Base-by-base conservation (phyloP, 2,888 invertebrate genomes). In the Netelia melanura region DNA sequence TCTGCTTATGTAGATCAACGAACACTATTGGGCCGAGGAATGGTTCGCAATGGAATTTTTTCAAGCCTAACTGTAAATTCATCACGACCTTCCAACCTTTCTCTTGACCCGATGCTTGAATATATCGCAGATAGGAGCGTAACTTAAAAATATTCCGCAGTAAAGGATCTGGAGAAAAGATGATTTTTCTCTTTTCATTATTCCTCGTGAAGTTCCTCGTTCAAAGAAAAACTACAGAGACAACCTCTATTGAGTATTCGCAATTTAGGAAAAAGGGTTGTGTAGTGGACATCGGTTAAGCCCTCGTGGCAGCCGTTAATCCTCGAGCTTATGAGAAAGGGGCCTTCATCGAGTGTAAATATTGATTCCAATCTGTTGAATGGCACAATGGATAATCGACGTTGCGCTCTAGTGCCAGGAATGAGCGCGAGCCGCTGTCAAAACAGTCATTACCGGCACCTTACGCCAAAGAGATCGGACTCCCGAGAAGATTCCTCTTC, bases 331-430 rank as follows among this genome's bases (percentile, higher is more conserved):
- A 91, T 90, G 90, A 86, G 79, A 88, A 86, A 74, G 62, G 30
- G 25, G 30, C 65, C 83, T 88, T 87, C 83, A 21, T 77, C 52
- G 88, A 91, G 88, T 92, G 91, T 92, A 93, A 93, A 93, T 93
- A 93, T 93, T 93, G 92, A 92, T 92, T 92, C 89, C 91, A 91
- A 92, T 92, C 92, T 89, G 89, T 89, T 87, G 87, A 75, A 82
- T 71, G 81, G 86, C 77, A 92, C 91, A 92, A 92, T 91, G 88
- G 89, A 81, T 82, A 86, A 86, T 74, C 85, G 82, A 86, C 83
- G 86, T 82, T 86, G 85, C 79, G 76, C 79, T 77, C 75, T 77
- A 83, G 81, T 78, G 83, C 74, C 82, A 74, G 77, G 86, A 81
- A 67, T 81, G 85, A 58, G 84, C 88, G 85, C 86, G 86, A 87